A percentile compares a stretch with the other conserved stretches of the same genome.
Evolutionary conservation across 2,113 vertebrate species (phyloP).

Genomic region (Capreolus pygargus): DNA sequence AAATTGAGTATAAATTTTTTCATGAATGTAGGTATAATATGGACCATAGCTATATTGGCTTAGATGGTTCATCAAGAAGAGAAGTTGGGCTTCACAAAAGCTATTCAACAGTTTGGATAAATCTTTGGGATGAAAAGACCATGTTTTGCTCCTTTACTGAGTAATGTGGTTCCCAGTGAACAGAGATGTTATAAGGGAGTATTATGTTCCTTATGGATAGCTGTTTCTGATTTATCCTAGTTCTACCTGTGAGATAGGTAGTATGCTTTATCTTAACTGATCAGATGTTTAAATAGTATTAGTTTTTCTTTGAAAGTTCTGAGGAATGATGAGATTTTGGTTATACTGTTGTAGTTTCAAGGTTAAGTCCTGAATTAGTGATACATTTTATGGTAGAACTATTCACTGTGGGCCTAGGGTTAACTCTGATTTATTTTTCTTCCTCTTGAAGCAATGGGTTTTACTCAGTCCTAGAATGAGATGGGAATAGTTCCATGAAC

Average conservation of each 20-base stretch:
- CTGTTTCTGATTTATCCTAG: conserved; percentile 27
- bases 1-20: neutral
- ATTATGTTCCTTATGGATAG: neutral
- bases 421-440: neutral
- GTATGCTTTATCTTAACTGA: conserved; percentile 7
- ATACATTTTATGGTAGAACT: conserved; percentile 14
- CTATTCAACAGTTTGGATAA: neutral
- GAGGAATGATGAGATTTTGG: neutral
- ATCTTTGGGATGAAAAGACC: neutral
- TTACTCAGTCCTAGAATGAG: neutral
- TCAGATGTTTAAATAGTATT: conserved; percentile 7
- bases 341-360: neutral
- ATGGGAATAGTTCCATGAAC: neutral
- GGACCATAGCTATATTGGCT: neutral
- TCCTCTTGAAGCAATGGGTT: neutral
- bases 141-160: neutral
- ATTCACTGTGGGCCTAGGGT: neutral
- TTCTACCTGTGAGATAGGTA: neutral
- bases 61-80: neutral
- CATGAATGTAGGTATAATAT: neutral
- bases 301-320: conserved; percentile 28
- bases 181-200: neutral
- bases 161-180: neutral
- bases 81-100: conserved; percentile 1
- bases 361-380: conserved; percentile 29